These are phyloP conservation scores for Homarus gammarus DNA, from an alignment of 2,888 invertebrate species.

Conservation along the genomic window DNA sequence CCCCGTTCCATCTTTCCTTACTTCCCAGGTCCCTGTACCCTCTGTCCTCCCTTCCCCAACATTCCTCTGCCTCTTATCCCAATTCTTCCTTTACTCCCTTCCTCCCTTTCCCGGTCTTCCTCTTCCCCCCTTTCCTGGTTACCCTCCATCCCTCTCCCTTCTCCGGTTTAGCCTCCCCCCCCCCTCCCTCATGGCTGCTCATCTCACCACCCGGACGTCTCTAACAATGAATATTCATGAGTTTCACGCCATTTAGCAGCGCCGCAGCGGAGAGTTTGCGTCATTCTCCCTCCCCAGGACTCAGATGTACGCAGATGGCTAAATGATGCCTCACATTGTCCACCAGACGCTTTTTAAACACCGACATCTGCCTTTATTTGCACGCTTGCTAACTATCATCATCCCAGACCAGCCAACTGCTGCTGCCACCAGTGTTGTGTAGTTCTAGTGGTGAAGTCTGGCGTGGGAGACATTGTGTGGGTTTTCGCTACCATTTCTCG, in stretches of 20 bases:
- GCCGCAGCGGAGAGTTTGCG: no score
- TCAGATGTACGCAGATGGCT: slow-evolving; percentile 29
- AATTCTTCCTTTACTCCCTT: not conserved
- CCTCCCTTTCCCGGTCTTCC: not conserved
- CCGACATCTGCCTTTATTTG: slow-evolving; percentile 26
- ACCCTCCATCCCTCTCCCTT: not conserved
- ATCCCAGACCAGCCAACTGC: no score
- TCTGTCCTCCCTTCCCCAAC: not conserved
- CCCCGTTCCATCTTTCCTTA: not conserved
- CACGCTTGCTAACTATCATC: not conserved
- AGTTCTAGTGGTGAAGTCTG: no score
- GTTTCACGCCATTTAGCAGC: not conserved
- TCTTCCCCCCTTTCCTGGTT: not conserved
- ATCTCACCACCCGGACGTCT: not conserved
- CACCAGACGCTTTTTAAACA: slow-evolving; percentile 16
- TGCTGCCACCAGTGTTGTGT: no score
- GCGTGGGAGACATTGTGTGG: no score
- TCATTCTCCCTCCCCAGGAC: not conserved
- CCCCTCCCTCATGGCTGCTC: not conserved
- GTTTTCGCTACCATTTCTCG: no score
- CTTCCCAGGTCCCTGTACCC: not conserved
- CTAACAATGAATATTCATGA: not conserved
- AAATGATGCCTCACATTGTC: slow-evolving; percentile 33
- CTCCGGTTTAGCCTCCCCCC: not conserved
- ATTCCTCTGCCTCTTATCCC: not conserved